phyloP scores from a whole-genome alignment of 2,113 vertebrate genomes.

The Campylomormyrus tamandua region DNA sequence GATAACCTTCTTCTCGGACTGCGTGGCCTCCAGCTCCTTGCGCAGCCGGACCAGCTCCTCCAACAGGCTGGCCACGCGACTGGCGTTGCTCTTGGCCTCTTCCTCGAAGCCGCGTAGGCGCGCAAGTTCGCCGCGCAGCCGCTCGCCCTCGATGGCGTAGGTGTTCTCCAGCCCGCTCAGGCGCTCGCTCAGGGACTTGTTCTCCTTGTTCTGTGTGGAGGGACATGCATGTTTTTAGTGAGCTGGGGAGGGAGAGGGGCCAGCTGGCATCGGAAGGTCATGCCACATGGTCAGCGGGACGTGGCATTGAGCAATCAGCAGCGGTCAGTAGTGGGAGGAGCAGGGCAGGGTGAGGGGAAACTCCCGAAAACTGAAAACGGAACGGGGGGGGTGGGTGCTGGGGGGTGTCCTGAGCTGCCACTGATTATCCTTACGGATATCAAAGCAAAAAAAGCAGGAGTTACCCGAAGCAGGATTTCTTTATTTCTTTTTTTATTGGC shows the following conservation, averaged over 20 bases:
- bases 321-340: not conserved
- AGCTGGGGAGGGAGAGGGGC: not conserved
- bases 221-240: not conserved
- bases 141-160: constrained; percentile 73
- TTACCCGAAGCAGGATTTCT: not conserved
- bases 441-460: not conserved
- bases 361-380: not conserved
- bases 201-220: constrained; percentile 75
- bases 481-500: too few species aligned
- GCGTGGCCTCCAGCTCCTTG: constrained; percentile 76
- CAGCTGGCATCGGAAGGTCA: not conserved
- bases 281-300: not conserved
- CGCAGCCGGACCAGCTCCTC: constrained; percentile 82
- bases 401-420: not conserved
- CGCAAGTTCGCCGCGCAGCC: constrained; percentile 68
- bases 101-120: constrained; percentile 78
- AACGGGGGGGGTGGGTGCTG: not conserved
- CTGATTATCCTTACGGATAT: not conserved
- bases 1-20: constrained; percentile 83
- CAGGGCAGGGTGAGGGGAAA: not conserved
- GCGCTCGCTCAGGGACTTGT: constrained; percentile 71
- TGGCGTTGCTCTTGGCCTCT: constrained; percentile 75
- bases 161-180: constrained; percentile 66
- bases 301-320: not conserved
- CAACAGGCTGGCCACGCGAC: constrained; percentile 69